Percentiles rank a stretch among this genome's conserved stretches.
Evolutionary conservation across 2,888 invertebrate genomes (phyloP).

Genomic region (Eueremaeus valkanovi): DNA sequence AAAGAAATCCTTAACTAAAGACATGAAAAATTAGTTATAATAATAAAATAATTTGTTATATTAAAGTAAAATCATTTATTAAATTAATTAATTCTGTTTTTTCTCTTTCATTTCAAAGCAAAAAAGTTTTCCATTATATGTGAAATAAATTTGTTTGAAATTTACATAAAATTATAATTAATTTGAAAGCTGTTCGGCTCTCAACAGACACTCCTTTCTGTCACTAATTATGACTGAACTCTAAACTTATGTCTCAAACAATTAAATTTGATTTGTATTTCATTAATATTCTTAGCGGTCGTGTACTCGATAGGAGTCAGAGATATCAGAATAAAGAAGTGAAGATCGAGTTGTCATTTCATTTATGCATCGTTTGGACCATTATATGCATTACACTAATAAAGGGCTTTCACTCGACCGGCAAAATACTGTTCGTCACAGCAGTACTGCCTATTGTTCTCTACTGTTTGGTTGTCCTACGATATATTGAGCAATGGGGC

Average conservation of each 20-base stretch:
- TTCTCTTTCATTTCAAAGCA: no score
- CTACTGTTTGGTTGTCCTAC: conserved; percentile 58
- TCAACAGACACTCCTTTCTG: background rate
- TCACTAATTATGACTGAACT: background rate
- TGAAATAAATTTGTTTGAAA: background rate
- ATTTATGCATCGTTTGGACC: conserved; percentile 70
- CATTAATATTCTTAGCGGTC: conserved; percentile 62
- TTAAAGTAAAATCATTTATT: no score
- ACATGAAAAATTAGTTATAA: no score
- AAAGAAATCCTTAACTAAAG: no score
- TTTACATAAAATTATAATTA: background rate
- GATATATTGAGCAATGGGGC: conserved; percentile 47
- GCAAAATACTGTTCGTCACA: conserved; percentile 75
- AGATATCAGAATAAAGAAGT: conserved; percentile 29
- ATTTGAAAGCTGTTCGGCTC: background rate
- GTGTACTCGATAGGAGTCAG: conserved; percentile 66
- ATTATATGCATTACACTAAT: conserved; percentile 64
- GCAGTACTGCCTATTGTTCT: conserved; percentile 73
- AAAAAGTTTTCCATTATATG: no score
- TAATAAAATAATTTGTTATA: no score
- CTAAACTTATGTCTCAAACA: background rate
- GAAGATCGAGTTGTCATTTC: conserved; percentile 28
- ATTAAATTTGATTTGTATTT: background rate
- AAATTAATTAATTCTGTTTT: no score
- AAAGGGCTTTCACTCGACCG: conserved; percentile 69